Evolutionary conservation across 2,113 vertebrate species (phyloP).

Genomic region (Melanotaenia duboulayi): DNA sequence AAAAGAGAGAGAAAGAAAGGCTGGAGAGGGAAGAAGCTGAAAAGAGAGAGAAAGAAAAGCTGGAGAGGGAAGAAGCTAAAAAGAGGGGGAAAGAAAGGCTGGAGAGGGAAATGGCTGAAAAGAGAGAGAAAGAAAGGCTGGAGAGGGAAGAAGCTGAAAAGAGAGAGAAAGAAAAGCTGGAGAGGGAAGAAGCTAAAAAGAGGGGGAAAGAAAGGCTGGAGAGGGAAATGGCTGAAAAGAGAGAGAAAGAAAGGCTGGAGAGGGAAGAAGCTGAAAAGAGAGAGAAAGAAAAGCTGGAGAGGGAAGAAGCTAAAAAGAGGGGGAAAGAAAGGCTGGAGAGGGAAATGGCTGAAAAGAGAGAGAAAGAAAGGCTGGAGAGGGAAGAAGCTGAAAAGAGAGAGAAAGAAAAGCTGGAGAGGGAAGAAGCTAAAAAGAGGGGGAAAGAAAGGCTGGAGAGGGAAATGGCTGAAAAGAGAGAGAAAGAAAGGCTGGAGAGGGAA

Average conservation of each 20-base stretch:
- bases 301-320: background rate
- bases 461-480: background rate
- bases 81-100: constrained; percentile 14
- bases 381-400: background rate
- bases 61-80: constrained; percentile 60
- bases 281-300: background rate
- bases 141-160: background rate
- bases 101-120: background rate
- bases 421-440: background rate
- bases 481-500: background rate
- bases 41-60: constrained; percentile 18
- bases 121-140: background rate
- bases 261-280: too few relatives aligned
- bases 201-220: background rate
- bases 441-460: background rate
- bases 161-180: background rate
- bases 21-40: too few relatives aligned
- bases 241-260: background rate
- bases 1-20: too few relatives aligned
- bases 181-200: background rate
- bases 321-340: background rate
- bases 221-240: background rate
- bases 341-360: background rate
- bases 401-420: background rate
- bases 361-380: background rate